Evolutionary conservation across 2,888 invertebrate species (phyloP), one percentile per base, ranked within the genome.

Genomic region (Selenia dentaria): DNA sequence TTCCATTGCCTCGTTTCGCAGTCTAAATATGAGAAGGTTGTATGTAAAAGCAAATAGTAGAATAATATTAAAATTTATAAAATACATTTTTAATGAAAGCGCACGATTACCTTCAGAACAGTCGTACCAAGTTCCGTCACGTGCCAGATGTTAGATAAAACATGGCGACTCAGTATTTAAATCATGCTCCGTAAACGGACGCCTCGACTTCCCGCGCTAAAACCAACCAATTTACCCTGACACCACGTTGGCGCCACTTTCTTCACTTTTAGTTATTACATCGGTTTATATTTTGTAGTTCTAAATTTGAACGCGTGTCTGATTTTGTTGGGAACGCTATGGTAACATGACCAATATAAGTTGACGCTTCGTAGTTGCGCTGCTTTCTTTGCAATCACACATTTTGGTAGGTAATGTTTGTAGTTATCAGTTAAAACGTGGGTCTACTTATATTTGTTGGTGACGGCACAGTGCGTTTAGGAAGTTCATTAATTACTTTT

Each of bases 101-200:
- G 36, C 38, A 39, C 49, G 59, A 57, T 58, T 54, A 59, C 42
- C 37, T 51, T 35, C 51, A 46, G 29, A 43, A 67, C 63, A 57
- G 62, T 70, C 77, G 71, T 75, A 74, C 70, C 65, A 63, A 69
- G 72, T 67, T 62, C 72, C 70, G 75, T 78, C 83, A 84, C 83
- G 86, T 84, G 61, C 67, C 68, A 67, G 83, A 85, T 84, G 71
- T 61, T 64, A 83, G 85, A 86, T 85, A 85, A 81, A 79, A 79
- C 76, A 79, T 76, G 79, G 75, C 74, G 51, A 51, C 68, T 64
- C 59, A 70, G 80, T 81, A 83, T 84, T 86, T 83, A 83, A 85
- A 86, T 83, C 81, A 80, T 76, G 77, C 70, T 41, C 46, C 35
- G 64, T 67, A 49, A 58, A 54, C 55, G 62, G 58, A 57, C 51